Evolutionary conservation across 2,888 invertebrate species (phyloP).

Genomic region (Tryphoninae sp.): DNA sequence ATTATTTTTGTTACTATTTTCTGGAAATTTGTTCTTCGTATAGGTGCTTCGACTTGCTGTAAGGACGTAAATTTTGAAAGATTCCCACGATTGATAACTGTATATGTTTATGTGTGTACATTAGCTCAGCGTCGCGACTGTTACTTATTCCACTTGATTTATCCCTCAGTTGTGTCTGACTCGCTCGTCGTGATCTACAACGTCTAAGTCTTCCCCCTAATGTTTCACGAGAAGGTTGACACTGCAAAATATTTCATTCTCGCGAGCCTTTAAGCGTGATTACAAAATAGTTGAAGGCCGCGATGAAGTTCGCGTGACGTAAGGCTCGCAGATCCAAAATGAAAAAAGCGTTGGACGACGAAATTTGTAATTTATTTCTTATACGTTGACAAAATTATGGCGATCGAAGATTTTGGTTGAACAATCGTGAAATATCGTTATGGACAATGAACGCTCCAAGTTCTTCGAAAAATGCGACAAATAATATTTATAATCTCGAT

Average conservation of each 20-base stretch:
- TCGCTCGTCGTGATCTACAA: not conserved
- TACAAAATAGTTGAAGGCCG: not conserved
- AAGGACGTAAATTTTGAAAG: not conserved
- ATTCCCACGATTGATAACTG: not conserved
- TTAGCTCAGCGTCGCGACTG: not conserved
- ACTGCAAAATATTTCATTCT: not conserved
- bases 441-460: conserved; percentile 30
- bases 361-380: conserved; percentile 1
- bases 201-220: no score
- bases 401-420: not conserved
- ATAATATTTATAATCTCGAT: conserved; percentile 20
- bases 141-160: conserved; percentile 25
- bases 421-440: not conserved
- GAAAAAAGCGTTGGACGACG: not conserved
- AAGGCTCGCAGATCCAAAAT: not conserved
- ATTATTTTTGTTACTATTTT: not conserved
- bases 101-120: not conserved
- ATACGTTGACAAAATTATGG: not conserved
- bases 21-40: not conserved
- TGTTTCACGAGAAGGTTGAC: no score
- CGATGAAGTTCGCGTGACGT: not conserved
- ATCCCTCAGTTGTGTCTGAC: not conserved
- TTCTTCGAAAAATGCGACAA: conserved; percentile 1
- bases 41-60: no score
- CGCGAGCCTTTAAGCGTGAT: not conserved